Evolutionary conservation across 2,797 vertebrate genomes (phyloP).

Genomic region (Pseudochaenichthys georgianus): DNA sequence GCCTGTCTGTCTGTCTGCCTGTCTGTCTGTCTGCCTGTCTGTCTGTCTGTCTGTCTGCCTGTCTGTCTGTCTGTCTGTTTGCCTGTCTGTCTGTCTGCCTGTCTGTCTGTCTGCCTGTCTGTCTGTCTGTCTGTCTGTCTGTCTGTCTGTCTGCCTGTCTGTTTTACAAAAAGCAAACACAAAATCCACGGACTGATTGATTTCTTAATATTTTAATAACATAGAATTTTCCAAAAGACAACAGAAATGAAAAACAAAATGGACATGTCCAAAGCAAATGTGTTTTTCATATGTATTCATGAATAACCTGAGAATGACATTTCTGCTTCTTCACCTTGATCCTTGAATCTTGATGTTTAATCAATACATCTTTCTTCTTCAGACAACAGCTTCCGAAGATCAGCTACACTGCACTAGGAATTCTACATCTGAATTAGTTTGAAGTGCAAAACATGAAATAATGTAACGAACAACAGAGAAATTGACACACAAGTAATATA

Average conservation of each 20-base stretch:
- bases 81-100: not conserved
- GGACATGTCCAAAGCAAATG: constrained; percentile 25
- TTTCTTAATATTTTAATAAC: constrained; percentile 59
- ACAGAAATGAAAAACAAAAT: constrained; percentile 38
- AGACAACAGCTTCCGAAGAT: constrained; percentile 19
- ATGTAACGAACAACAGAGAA: constrained; percentile 43
- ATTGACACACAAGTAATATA: constrained; percentile 46
- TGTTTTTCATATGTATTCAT: not conserved
- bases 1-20: not conserved
- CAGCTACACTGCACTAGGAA: constrained; percentile 29
- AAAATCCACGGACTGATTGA: constrained; percentile 8
- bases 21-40: not conserved
- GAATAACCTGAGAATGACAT: constrained; percentile 67
- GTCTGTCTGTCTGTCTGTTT: not conserved
- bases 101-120: not conserved
- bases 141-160: not conserved
- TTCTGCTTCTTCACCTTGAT: constrained; percentile 9
- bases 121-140: not conserved
- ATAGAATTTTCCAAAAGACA: constrained; percentile 38
- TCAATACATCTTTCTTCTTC: not conserved
- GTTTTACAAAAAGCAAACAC: constrained; percentile 11
- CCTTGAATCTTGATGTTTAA: not conserved
- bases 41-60: not conserved
- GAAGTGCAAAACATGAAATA: constrained; percentile 59
- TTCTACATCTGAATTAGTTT: constrained; percentile 33